These are phyloP conservation scores for Clistopyga incitator DNA, from an alignment of 2,888 invertebrate species.

Conservation along the genomic window DNA sequence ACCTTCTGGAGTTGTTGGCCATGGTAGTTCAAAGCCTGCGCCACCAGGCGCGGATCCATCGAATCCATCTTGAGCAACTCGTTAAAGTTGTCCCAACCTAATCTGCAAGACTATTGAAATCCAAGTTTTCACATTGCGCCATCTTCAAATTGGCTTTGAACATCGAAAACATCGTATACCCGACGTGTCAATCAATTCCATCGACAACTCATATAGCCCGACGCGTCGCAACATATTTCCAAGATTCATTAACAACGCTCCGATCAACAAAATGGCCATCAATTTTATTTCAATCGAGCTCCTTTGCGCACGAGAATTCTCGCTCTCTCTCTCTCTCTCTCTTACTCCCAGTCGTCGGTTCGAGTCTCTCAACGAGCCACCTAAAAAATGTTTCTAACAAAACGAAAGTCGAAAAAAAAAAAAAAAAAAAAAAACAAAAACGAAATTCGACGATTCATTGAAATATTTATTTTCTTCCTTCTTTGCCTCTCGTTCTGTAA, in stretches of 20 bases:
- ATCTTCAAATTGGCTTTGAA: slow-evolving; percentile 1
- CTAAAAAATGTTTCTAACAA: slow-evolving; percentile 37
- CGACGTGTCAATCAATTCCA: background rate
- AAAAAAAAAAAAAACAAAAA: slow-evolving; percentile 18
- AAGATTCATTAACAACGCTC: background rate
- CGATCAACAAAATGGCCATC: slow-evolving; percentile 10
- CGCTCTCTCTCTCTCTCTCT: background rate
- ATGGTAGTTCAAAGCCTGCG: slow-evolving; percentile 92
- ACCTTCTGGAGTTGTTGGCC: slow-evolving; percentile 95
- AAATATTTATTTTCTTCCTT: background rate
- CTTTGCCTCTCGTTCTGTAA: background rate
- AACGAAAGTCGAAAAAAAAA: background rate
- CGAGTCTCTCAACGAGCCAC: slow-evolving; percentile 25
- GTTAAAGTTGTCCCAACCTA: slow-evolving; percentile 42
- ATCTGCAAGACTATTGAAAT: slow-evolving; percentile 70
- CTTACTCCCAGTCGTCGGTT: background rate
- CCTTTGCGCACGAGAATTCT: background rate
- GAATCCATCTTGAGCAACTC: slow-evolving; percentile 82
- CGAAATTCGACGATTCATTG: background rate
- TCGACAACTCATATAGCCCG: slow-evolving; percentile 7
- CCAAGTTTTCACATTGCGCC: slow-evolving; percentile 51
- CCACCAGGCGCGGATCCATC: slow-evolving; percentile 86
- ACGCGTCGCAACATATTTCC: background rate
- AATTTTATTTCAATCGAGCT: slow-evolving; percentile 7
- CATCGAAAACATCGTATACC: slow-evolving; percentile 1